Evolutionary conservation across 2,888 invertebrate genomes (phyloP), one percentile per base, ranked within the genome.

Genomic region (Drosophila kuntzei): DNA sequence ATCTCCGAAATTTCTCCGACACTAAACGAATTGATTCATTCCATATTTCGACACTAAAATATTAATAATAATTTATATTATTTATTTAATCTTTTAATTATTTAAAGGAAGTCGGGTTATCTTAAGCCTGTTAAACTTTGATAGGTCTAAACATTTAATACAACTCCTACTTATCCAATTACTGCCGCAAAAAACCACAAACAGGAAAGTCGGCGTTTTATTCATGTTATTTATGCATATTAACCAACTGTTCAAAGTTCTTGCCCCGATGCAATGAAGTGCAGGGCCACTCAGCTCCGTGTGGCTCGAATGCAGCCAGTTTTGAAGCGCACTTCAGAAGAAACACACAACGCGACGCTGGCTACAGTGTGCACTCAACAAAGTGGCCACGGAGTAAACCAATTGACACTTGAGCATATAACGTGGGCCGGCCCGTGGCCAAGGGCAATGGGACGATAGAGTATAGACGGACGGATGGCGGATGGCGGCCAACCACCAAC

Each of bases 341-440:
- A 43, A 59, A 39, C 59, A 60, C 63, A 57, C 71, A 43, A 25
- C 41, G 34, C 27, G 34, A 43, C 18, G 34, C 75, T 61, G 73
- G 73, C 69, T 62, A 79, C 76, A 79, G 78, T 74, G 44, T 43
- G 77, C 70, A 74, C 78, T 85, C 80, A 62, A 80, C 77, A 80
- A 80, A 79, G 87, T 80, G 79, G 82, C 87, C 84, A 69, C 69
- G 62, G 66, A 86, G 80, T 71, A 83, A 86, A 80, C 79, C 87
- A 83, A 86, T 83, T 83, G 82, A 83, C 82, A 83, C 84, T 83
- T 83, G 82, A 82, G 79, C 79, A 70, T 69, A 27, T 39, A 29
- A 59, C 62, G 62, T 72, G 46, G 71, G 50, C 41, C 16, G 12
- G 36, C 27, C 27, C 18, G 50, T 43, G 39, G 58, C 46, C 51